Percentiles rank a stretch among this genome's conserved stretches.
Evolutionary conservation across 2,797 vertebrate species (phyloP).

Genomic region (Streptopelia turtur): DNA sequence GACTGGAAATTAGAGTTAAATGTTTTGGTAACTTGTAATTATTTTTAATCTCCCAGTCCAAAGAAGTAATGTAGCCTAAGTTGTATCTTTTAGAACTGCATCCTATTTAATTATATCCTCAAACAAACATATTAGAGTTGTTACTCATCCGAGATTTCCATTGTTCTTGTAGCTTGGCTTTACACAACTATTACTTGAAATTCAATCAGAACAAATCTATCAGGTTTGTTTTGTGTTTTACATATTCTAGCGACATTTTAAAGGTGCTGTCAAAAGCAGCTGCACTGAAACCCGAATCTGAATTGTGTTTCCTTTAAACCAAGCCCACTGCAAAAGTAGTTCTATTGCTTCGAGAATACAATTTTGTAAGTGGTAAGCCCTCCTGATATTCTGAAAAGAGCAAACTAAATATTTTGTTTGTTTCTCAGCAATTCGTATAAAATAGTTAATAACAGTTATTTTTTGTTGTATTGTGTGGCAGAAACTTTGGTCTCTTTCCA

Average conservation of each 20-base stretch:
- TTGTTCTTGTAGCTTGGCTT: not conserved
- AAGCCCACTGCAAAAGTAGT: not conserved
- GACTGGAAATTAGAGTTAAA: not conserved
- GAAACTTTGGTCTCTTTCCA: not conserved
- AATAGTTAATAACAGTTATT: not conserved
- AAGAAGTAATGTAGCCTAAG: not conserved
- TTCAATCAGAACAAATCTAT: not conserved
- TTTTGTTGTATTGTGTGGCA: not conserved
- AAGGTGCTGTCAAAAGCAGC: not conserved
- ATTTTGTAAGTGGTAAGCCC: not conserved
- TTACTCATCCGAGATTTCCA: not conserved
- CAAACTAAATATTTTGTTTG: not conserved
- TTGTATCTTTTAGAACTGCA: not conserved
- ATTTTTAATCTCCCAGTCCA: not conserved
- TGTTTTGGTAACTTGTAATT: not conserved
- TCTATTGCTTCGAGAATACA: not conserved
- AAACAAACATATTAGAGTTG: not conserved
- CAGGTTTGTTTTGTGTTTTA: not conserved
- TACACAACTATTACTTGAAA: not conserved
- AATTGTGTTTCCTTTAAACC: not conserved
- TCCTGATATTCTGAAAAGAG: not conserved
- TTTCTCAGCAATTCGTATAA: not conserved
- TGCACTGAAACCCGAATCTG: not conserved
- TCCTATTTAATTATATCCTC: not conserved
- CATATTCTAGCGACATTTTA: not conserved